Evolutionary conservation across 2,888 invertebrate species (phyloP).

Genomic region (Eristalinus sepulchralis): DNA sequence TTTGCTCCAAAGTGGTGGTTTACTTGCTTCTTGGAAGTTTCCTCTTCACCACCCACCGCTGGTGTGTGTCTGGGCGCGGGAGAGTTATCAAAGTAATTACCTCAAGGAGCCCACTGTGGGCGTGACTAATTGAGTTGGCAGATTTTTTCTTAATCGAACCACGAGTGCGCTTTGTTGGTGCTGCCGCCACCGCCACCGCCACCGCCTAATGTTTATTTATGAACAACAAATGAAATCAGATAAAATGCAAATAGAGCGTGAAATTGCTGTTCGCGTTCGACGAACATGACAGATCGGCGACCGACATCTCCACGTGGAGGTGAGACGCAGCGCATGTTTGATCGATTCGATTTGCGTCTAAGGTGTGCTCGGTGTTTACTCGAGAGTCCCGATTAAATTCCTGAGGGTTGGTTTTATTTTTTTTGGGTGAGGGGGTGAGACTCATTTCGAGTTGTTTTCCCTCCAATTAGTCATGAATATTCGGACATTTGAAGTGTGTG

Average conservation of each 20-base stretch:
- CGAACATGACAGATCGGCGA: neutral
- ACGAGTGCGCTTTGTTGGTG: slow-evolving; percentile 8
- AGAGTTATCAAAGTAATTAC: slow-evolving; percentile 51
- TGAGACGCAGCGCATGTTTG: neutral
- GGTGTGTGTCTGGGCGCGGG: neutral
- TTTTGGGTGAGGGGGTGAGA: too few relatives aligned
- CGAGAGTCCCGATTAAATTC: neutral
- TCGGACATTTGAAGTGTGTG: neutral
- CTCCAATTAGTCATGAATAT: neutral
- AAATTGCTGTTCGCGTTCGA: slow-evolving; percentile 37
- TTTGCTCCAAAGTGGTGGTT: slow-evolving; percentile 28
- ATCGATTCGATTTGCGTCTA: neutral
- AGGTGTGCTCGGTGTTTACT: neutral
- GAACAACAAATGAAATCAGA: slow-evolving; percentile 34
- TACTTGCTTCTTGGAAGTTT: slow-evolving; percentile 15
- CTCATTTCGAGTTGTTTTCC: neutral
- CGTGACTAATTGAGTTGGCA: slow-evolving; percentile 66
- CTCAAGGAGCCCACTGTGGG: slow-evolving; percentile 49
- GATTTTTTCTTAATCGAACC: slow-evolving; percentile 47
- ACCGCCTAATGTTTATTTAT: slow-evolving; percentile 25
- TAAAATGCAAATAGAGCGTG: slow-evolving; percentile 68
- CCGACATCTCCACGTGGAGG: neutral
- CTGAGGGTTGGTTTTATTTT: neutral
- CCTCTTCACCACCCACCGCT: neutral
- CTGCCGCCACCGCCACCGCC: neutral